Evolutionary conservation across 2,888 invertebrate genomes (phyloP).

Genomic region (Rhingia rostrata): DNA sequence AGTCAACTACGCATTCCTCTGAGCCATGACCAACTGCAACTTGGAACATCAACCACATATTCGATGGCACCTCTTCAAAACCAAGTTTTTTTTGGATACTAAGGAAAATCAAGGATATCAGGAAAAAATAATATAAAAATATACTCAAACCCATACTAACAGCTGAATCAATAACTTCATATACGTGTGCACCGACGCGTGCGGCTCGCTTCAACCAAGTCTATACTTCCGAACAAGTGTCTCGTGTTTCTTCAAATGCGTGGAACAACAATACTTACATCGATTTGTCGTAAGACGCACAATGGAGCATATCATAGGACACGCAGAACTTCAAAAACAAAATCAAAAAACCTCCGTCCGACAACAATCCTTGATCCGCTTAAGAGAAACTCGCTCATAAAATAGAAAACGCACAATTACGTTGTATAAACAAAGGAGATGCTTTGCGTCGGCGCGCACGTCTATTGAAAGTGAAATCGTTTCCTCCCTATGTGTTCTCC

Average conservation of each 20-base stretch:
- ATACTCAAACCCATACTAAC: background rate
- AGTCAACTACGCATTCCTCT: no score
- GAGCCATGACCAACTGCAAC: no score
- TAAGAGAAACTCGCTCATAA: slow-evolving; percentile 9
- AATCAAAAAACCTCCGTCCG: slow-evolving; percentile 11
- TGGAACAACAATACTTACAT: slow-evolving; percentile 59
- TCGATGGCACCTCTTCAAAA: no score
- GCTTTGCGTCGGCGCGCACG: slow-evolving; percentile 46
- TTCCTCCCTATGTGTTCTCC: slow-evolving; percentile 69
- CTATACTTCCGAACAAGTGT: slow-evolving; percentile 60
- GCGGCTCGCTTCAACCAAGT: slow-evolving; percentile 29
- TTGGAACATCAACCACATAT: no score
- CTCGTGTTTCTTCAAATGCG: slow-evolving; percentile 67
- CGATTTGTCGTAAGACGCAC: slow-evolving; percentile 66
- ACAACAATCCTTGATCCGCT: slow-evolving; percentile 57
- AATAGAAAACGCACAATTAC: slow-evolving; percentile 44
- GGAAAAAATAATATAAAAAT: background rate
- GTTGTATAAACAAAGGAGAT: slow-evolving; percentile 39
- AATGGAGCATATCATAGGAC: slow-evolving; percentile 65
- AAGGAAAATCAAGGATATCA: background rate
- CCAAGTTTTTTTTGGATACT: no score
- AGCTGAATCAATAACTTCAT: slow-evolving; percentile 38
- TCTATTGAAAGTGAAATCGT: slow-evolving; percentile 73
- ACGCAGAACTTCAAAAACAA: slow-evolving; percentile 31
- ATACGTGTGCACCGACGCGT: slow-evolving; percentile 28